phyloP scores from a whole-genome alignment of 2,113 vertebrate genomes.

The Cromileptes altivelis region DNA sequence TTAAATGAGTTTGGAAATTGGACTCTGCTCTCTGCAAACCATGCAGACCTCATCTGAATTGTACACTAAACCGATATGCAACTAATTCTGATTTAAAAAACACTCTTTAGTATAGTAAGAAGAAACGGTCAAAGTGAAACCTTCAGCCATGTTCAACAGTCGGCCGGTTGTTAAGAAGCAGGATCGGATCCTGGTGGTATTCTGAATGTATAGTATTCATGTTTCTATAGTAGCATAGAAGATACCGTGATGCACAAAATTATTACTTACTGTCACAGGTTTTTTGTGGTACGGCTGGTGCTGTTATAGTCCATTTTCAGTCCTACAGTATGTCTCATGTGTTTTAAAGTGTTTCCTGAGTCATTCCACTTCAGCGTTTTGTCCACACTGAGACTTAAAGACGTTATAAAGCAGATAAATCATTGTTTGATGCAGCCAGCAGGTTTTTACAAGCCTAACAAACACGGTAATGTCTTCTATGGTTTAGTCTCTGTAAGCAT shows the following conservation, averaged over 20 bases:
- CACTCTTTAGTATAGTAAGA: not conserved
- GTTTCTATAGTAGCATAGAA: slow-evolving; percentile 58
- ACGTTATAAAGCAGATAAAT: not conserved
- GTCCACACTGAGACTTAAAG: not conserved
- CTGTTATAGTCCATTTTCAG: slow-evolving; percentile 38
- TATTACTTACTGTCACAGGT: slow-evolving; percentile 24
- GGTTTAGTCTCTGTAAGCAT: not conserved
- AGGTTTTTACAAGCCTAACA: slow-evolving; percentile 15
- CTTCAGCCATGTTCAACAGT: slow-evolving; percentile 6
- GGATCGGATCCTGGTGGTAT: slow-evolving; percentile 30
- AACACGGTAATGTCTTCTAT: not conserved
- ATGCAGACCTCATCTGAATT: slow-evolving; percentile 11
- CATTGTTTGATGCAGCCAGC: not conserved
- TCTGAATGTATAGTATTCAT: slow-evolving; percentile 70
- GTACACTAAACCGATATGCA: slow-evolving; percentile 13
- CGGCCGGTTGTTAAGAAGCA: slow-evolving; percentile 21
- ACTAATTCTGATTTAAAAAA: not conserved
- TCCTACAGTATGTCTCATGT: slow-evolving; percentile 5
- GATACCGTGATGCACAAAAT: slow-evolving; percentile 49
- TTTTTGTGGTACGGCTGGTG: slow-evolving; percentile 38
- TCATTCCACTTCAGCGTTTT: slow-evolving; percentile 21
- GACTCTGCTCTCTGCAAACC: not conserved
- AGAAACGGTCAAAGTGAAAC: not conserved
- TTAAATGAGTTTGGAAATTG: not conserved
- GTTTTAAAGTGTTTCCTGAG: slow-evolving; percentile 3